Base-by-base conservation (phyloP, 2,888 invertebrate species). In the Spilosoma lubricipeda region DNA sequence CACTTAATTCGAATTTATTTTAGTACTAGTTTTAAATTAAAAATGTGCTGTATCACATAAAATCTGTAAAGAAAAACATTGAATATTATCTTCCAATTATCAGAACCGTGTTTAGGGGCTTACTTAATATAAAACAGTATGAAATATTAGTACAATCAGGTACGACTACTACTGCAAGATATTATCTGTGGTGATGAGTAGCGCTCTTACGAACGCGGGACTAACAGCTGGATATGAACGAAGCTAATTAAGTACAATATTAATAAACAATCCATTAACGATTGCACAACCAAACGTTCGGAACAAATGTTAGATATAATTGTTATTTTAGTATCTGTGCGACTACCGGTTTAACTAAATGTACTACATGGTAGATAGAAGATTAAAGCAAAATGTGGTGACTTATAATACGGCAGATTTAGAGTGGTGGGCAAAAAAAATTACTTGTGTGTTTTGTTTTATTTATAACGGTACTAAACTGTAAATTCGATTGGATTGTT, bases 251-350 rank as follows among this genome's bases (percentile, higher is more conserved):
- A 85, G 85, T 88, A 90, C 88, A 90, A 90, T 89, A 89, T 90
- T 91, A 90, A 90, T 92, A 92, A 91, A 90, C 90, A 90, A 90
- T 89, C 89, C 89, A 91, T 92, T 92, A 90, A 86, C 85, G 86
- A 86, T 82, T 82, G 75, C 71, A 78, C 78, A 88, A 88, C 84
- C 70, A 72, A 80, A 77, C 72, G 78, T 66, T 71, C 65, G 66
- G 73, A 71, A 74, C 73, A 70, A 75, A 78, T 71, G 75, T 68
- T 75, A 68, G 23, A 67, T 23, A 48, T 72, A 73, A 73, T 81
- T 79, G 79, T 78, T 80, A 73, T 79, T 80, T 75, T 74, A 66
- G 74, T 74, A 72, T 79, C 33, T 71, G 67, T 52, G 73, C 59
- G 56, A 39, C 74, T 74, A 70, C 70, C 69, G 70, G 39, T 74